Evolutionary conservation across 2,888 invertebrate genomes (phyloP), one percentile per base, ranked within the genome.

Genomic region (Graphium colonna): DNA sequence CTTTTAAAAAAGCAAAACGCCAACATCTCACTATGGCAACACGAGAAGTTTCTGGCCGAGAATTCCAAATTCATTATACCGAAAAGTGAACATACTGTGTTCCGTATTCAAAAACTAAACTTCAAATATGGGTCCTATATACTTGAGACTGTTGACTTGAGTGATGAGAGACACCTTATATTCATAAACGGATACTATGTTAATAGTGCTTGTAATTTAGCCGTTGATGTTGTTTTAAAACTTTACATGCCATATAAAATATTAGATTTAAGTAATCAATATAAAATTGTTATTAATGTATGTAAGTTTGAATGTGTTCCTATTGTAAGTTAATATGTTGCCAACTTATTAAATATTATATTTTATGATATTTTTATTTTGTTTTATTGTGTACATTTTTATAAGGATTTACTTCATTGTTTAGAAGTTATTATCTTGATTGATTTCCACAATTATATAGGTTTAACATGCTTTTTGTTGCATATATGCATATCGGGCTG

Each of bases 11-110:
- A 87, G 67, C 88, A 89, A 67, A 84, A 75, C 51, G 79, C 85
- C 0, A 79, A 74, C 57, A 57, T 85, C 49, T 82, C 83, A 26
- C 73, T 92, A 49, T 91, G 91, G 91, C 82, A 90, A 68, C 91
- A 92, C 62, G 91, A 92, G 67, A 71, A 77, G 54, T 91, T 77
- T 71, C 69, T 90, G 58, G 90, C 89, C 0, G 77, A 71, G 59
- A 80, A 78, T 64, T 81, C 88, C 8, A 82, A 77, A 60, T 84
- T 88, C 62, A 60, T 82, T 1, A 74, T 87, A 15, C 84, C 87
- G 0, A 85, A 79, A 69, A 73, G 65, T 50, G 75, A 79, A 46
- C 65, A 70, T 60, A 18, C 64, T 16, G 55, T 69, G 13, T 84
- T 82, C 58, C 67, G 68, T 52, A 76, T 88, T 58, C 59, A 68